phyloP scores from a whole-genome alignment of 2,888 invertebrate genomes.

The Eustalomyia histrio region DNA sequence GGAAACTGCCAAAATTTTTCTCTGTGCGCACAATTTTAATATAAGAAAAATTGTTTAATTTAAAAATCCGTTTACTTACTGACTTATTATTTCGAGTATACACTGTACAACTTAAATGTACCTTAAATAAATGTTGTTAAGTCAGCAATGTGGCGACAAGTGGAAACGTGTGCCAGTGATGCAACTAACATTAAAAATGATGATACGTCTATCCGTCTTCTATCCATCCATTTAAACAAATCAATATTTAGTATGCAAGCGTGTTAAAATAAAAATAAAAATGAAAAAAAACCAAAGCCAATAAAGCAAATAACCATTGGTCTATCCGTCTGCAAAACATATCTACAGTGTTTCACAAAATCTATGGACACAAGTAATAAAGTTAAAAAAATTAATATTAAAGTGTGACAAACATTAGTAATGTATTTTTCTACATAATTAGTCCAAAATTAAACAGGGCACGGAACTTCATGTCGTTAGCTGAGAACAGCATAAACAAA shows the following conservation, averaged over 20 bases:
- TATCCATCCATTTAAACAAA: slow-evolving; percentile 53
- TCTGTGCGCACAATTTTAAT: no score
- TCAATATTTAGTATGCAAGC: slow-evolving; percentile 33
- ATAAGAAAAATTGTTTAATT: no score
- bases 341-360: neutral
- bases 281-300: neutral
- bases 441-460: no score
- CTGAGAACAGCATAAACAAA: no score
- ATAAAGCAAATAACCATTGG: slow-evolving; percentile 16
- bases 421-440: no score
- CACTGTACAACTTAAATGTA: slow-evolving; percentile 8
- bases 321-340: slow-evolving; percentile 10
- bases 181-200: slow-evolving; percentile 63
- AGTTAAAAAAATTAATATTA: no score
- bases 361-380: neutral
- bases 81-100: no score
- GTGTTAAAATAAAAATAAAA: slow-evolving; percentile 18
- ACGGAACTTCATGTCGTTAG: no score
- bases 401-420: no score
- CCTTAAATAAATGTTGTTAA: slow-evolving; percentile 49
- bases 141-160: slow-evolving; percentile 50
- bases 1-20: no score
- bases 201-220: slow-evolving; percentile 38
- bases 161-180: slow-evolving; percentile 61
- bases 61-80: no score